Conservation (phyloP, 2,888 invertebrate genomes). For the Blastobasis lacticolella region DNA sequence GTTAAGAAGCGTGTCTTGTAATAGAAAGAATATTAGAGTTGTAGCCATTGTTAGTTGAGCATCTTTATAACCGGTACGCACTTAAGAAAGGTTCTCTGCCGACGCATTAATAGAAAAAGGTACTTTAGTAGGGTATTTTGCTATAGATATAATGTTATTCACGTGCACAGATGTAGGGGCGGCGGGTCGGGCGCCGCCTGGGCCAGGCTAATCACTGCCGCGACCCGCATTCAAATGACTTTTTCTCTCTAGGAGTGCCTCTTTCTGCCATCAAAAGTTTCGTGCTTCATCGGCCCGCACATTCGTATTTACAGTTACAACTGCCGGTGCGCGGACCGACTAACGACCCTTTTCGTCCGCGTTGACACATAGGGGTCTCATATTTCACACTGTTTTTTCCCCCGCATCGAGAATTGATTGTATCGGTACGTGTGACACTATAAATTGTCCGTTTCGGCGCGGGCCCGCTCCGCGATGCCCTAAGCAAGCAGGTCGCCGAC, state of each 20-base stretch:
- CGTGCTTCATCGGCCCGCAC: constrained; percentile 29
- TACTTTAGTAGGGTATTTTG: constrained; percentile 24
- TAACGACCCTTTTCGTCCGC: constrained; percentile 42
- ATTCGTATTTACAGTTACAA: constrained; percentile 24
- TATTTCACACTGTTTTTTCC: constrained; percentile 52
- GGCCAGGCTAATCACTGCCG: constrained; percentile 58
- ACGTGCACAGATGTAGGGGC: constrained; percentile 39
- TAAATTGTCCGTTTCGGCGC: constrained; percentile 56
- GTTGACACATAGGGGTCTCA: constrained; percentile 50
- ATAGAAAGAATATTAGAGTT: too few species aligned
- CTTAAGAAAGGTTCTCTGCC: not conserved
- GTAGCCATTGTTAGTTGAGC: too few species aligned
- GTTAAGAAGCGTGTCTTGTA: too few species aligned
- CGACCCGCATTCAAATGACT: constrained; percentile 66
- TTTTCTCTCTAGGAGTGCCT: constrained; percentile 43
- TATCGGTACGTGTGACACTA: constrained; percentile 48
- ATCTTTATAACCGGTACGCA: too few species aligned
- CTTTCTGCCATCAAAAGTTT: constrained; percentile 36
- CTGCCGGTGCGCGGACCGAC: constrained; percentile 1
- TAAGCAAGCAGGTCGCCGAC: constrained; percentile 33
- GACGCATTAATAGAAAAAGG: constrained; percentile 20
- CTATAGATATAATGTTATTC: constrained; percentile 36
- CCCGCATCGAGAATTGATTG: constrained; percentile 44
- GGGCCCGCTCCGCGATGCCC: constrained; percentile 29
- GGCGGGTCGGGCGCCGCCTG: constrained; percentile 31